A percentile compares a stretch with the other conserved stretches of the same genome.
Evolutionary conservation across 2,113 vertebrate genomes (phyloP).

Genomic region (Campylomormyrus tamandua): DNA sequence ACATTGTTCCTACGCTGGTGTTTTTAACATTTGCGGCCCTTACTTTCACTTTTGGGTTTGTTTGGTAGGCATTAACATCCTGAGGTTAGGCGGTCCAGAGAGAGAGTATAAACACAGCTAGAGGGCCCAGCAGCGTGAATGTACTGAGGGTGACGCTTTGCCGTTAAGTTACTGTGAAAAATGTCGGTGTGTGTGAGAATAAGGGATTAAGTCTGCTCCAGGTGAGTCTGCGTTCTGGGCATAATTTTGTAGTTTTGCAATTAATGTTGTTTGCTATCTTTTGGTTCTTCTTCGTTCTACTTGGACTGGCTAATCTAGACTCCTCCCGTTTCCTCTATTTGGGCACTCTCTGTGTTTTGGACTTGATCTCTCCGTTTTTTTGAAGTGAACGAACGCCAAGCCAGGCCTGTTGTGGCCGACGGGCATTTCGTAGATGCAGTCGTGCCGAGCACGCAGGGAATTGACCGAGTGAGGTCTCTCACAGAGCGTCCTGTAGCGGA

Average conservation of each 20-base stretch:
- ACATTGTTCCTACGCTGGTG: not conserved
- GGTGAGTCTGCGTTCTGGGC: not conserved
- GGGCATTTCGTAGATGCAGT: not conserved
- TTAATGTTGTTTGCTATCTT: not conserved
- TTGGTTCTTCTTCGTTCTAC: not conserved
- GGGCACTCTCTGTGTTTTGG: not conserved
- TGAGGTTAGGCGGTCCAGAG: not conserved
- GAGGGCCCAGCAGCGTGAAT: not conserved
- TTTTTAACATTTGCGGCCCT: not conserved
- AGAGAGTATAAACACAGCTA: not conserved
- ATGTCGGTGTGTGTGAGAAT: not conserved
- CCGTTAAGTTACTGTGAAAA: not conserved
- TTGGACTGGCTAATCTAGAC: not conserved
- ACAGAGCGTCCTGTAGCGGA: not conserved
- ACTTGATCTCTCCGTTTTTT: not conserved
- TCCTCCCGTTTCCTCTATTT: not conserved
- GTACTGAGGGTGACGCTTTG: not conserved
- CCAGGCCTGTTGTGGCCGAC: not conserved
- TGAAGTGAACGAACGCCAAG: not conserved
- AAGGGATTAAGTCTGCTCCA: not conserved
- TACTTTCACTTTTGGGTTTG: not conserved
- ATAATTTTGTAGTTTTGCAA: not conserved
- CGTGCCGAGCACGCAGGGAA: not conserved
- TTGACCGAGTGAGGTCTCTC: not conserved
- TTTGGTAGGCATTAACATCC: constrained; percentile 3